These are phyloP conservation scores for Styela plicata DNA, from an alignment of 23 tunicate genomes.

Conservation along the genomic window DNA sequence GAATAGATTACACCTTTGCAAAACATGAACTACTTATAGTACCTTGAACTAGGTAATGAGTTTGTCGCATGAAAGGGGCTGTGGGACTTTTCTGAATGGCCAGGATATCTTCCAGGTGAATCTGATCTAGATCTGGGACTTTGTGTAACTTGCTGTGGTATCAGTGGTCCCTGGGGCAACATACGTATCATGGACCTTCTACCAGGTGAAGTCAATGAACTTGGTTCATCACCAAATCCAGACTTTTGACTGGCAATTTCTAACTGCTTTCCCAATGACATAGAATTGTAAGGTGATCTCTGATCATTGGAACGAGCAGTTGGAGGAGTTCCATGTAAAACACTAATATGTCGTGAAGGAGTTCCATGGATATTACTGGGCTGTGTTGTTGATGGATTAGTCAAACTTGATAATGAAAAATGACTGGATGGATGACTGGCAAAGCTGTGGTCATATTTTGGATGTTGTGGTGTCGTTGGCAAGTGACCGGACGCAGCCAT, in stretches of 20 bases:
- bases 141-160: constrained; percentile 10
- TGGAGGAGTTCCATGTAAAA: constrained; percentile 10
- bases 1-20: too few species aligned
- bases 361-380: neutral
- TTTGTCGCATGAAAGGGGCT: constrained; percentile 12
- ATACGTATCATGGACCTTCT: constrained; percentile 6
- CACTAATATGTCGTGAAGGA: constrained; percentile 14
- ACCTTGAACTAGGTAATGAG: constrained; percentile 5
- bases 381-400: neutral
- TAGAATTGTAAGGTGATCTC: constrained; percentile 7
- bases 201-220: neutral
- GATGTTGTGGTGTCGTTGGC: constrained; percentile 2
- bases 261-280: constrained; percentile 10
- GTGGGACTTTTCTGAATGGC: constrained; percentile 23
- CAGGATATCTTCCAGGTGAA: constrained; percentile 22
- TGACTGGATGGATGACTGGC: neutral
- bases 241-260: constrained; percentile 5
- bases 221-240: constrained; percentile 9
- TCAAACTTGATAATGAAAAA: neutral
- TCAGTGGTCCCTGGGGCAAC: constrained; percentile 23
- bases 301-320: neutral
- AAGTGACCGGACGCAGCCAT: constrained; percentile 14
- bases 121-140: constrained; percentile 4
- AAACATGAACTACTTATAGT: neutral
- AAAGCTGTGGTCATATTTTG: constrained; percentile 13